These are phyloP conservation scores for Monodelphis domestica DNA, from an alignment of 2,797 vertebrate genomes.

Conservation along the genomic window DNA sequence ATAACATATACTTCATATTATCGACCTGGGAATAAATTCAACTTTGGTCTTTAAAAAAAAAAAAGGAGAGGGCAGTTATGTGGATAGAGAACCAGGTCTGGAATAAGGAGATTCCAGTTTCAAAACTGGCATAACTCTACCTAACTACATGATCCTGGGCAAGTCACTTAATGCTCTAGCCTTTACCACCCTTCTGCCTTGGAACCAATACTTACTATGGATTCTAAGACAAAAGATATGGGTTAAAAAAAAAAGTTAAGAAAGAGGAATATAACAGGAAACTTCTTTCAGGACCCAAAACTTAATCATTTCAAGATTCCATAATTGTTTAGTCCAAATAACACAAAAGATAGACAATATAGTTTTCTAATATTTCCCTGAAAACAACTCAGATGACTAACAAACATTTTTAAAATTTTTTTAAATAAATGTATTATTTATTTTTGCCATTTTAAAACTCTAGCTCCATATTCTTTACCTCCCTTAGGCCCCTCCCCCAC, in stretches of 20 bases:
- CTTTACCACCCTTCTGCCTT: too few species aligned
- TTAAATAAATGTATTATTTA: background rate
- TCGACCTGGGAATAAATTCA: conserved; percentile 66
- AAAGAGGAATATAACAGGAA: background rate
- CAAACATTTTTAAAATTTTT: background rate
- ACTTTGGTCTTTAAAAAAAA: conserved; percentile 67
- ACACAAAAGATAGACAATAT: background rate
- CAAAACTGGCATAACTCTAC: too few species aligned
- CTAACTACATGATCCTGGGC: too few species aligned
- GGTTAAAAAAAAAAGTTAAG: rapidly evolving
- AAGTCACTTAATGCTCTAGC: too few species aligned
- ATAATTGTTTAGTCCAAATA: background rate
- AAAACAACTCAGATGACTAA: background rate
- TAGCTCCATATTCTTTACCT: background rate
- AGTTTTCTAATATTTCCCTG: background rate
- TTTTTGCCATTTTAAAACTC: background rate
- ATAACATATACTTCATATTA: conserved; percentile 70
- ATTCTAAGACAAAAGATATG: too few species aligned
- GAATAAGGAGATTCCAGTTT: too few species aligned
- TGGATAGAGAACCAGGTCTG: too few species aligned
- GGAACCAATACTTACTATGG: too few species aligned
- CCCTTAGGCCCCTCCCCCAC: background rate
- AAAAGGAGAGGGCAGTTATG: too few species aligned
- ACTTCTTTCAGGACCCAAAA: background rate
- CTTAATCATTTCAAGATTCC: background rate